These are phyloP conservation scores for Leiothrix lutea DNA, from an alignment of 2,113 vertebrate species.

Conservation along the genomic window DNA sequence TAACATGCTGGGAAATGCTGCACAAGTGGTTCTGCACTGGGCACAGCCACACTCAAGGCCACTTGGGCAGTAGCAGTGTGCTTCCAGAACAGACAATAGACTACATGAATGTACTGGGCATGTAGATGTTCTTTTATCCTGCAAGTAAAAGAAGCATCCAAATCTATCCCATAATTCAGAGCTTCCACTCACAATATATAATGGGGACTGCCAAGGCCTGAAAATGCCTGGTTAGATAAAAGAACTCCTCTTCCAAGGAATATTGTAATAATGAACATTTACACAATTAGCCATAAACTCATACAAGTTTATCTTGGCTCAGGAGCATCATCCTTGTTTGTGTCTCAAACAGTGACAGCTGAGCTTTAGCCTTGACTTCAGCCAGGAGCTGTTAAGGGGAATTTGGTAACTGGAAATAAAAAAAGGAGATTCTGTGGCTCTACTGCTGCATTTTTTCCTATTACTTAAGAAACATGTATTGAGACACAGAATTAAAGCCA, in stretches of 20 bases:
- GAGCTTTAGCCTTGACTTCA: not conserved
- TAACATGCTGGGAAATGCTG: not conserved
- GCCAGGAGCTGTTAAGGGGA: not conserved
- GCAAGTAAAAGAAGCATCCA: not conserved
- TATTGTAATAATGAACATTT: not conserved
- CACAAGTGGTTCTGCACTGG: not conserved
- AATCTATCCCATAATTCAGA: not conserved
- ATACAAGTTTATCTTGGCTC: not conserved
- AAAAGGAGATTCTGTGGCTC: not conserved
- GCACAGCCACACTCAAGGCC: not conserved
- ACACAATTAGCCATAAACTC: not conserved
- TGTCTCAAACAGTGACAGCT: not conserved
- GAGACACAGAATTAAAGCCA: not conserved
- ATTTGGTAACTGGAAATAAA: not conserved
- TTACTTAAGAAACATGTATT: constrained; percentile 5
- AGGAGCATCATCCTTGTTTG: not conserved
- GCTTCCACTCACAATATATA: not conserved
- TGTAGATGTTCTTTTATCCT: not conserved
- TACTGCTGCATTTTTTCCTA: not conserved
- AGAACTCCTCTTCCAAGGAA: not conserved
- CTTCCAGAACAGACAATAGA: not conserved
- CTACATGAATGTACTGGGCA: not conserved
- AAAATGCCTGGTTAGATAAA: not conserved
- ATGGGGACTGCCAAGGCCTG: not conserved
- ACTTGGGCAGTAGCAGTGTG: not conserved